A percentile compares a stretch with the other conserved stretches of the same genome.
These are phyloP conservation scores for Amniataba percoides DNA, from an alignment of 2,797 vertebrate genomes.

Conservation along the genomic window DNA sequence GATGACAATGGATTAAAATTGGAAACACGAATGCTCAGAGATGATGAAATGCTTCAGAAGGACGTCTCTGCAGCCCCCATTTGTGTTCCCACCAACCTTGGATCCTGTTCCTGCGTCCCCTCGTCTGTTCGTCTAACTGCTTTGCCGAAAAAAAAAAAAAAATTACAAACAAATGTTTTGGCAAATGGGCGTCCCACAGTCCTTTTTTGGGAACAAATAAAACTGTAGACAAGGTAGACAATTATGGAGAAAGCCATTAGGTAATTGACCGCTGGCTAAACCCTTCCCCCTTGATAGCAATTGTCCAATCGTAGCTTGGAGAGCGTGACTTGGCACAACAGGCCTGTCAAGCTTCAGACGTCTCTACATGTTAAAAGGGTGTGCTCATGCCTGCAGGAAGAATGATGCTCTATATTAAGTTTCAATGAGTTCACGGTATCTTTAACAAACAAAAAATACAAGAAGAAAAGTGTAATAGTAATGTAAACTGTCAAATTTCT, in stretches of 20 bases:
- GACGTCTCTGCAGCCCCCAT: slow-evolving; percentile 1
- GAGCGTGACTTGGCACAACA: slow-evolving; percentile 16
- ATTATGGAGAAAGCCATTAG: slow-evolving; percentile 59
- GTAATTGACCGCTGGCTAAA: slow-evolving; percentile 49
- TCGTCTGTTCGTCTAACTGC: slow-evolving; percentile 31
- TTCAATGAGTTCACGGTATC: background rate
- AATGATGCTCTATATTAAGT: background rate
- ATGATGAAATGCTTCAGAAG: slow-evolving; percentile 39
- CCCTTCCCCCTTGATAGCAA: slow-evolving; percentile 11
- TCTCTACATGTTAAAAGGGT: background rate
- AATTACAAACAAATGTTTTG: slow-evolving; percentile 11
- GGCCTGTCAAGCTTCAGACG: slow-evolving; percentile 2
- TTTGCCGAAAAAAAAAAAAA: slow-evolving; percentile 15
- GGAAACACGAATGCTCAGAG: slow-evolving; percentile 17
- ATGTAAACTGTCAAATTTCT: background rate
- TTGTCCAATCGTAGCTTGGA: slow-evolving; percentile 9
- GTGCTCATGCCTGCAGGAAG: background rate
- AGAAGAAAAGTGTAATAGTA: background rate
- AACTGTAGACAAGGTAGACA: slow-evolving; percentile 36
- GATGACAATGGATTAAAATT: slow-evolving; percentile 40
- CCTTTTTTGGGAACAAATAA: slow-evolving; percentile 41
- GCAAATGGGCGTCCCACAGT: slow-evolving; percentile 33
- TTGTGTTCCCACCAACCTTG: slow-evolving; percentile 49
- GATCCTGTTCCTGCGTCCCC: slow-evolving; percentile 34
- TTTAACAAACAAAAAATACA: background rate